These are phyloP conservation scores for Etheostoma cragini DNA, from an alignment of 2,113 vertebrate genomes.

Conservation along the genomic window DNA sequence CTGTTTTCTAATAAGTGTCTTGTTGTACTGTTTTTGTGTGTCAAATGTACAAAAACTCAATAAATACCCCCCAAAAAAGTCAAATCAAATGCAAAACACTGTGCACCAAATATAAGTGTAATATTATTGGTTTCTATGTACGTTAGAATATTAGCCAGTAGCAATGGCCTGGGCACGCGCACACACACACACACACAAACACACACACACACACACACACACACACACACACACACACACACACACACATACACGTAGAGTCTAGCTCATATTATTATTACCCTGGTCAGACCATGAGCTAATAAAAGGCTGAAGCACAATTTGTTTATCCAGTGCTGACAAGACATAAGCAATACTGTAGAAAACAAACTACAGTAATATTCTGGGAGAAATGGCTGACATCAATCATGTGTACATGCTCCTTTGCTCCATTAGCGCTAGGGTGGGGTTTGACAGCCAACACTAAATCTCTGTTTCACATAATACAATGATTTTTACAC, in stretches of 20 bases:
- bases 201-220: background rate
- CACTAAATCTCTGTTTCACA: slow-evolving; percentile 30
- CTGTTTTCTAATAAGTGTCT: too few species aligned
- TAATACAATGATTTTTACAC: slow-evolving; percentile 44
- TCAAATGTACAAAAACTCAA: too few species aligned
- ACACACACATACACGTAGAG: background rate
- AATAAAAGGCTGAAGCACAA: slow-evolving; percentile 24
- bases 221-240: background rate
- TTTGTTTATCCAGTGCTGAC: slow-evolving; percentile 46
- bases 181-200: background rate
- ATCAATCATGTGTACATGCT: slow-evolving; percentile 42
- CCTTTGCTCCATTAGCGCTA: background rate
- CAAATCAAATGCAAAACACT: slow-evolving; percentile 23
- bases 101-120: background rate
- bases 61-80: too few species aligned
- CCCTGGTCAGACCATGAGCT: slow-evolving; percentile 16
- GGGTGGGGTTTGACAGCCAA: slow-evolving; percentile 27
- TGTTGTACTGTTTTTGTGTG: too few species aligned
- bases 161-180: background rate
- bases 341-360: slow-evolving; percentile 4
- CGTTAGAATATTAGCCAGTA: background rate
- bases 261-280: slow-evolving; percentile 13
- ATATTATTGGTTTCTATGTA: background rate
- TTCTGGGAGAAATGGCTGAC: slow-evolving; percentile 15
- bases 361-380: slow-evolving; percentile 40